A percentile compares a stretch with the other conserved stretches of the same genome.
phyloP scores from a whole-genome alignment of 2,888 invertebrate species.

The Apantesis nais region DNA sequence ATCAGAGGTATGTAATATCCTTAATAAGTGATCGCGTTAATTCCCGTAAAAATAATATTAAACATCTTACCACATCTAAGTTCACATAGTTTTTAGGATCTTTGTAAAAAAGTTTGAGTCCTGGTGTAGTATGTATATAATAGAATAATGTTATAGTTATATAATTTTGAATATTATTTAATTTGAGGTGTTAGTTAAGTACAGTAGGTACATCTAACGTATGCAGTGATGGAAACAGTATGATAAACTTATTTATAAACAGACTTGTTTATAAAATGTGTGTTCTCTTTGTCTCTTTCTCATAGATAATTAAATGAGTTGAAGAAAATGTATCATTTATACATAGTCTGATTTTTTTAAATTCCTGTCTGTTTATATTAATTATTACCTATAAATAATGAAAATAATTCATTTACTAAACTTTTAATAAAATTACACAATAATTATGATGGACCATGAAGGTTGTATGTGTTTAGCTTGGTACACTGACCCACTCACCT shows the following conservation, averaged over 20 bases:
- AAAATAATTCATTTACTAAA: background rate
- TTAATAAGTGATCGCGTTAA: no score
- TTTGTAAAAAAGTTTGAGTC: background rate
- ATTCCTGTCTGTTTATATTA: background rate
- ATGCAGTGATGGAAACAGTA: background rate
- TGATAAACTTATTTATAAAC: background rate
- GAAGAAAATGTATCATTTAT: background rate
- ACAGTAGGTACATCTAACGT: background rate
- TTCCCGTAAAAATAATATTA: no score
- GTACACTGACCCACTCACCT: constrained; percentile 33
- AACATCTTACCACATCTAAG: no score
- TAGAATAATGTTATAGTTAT: background rate
- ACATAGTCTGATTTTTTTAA: background rate
- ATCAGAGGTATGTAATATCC: no score
- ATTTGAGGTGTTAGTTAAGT: background rate
- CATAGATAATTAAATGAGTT: background rate
- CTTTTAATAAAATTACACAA: background rate
- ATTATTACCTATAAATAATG: background rate
- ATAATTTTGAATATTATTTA: background rate
- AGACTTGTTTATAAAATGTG: background rate
- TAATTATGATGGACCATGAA: constrained; percentile 22
- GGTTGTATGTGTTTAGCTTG: constrained; percentile 24
- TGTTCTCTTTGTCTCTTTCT: background rate
- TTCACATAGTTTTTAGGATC: background rate
- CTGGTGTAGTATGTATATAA: background rate